Evolutionary conservation across 1,140 invertebrate species (phyloP).

Genomic region (Littorina saxatilis): DNA sequence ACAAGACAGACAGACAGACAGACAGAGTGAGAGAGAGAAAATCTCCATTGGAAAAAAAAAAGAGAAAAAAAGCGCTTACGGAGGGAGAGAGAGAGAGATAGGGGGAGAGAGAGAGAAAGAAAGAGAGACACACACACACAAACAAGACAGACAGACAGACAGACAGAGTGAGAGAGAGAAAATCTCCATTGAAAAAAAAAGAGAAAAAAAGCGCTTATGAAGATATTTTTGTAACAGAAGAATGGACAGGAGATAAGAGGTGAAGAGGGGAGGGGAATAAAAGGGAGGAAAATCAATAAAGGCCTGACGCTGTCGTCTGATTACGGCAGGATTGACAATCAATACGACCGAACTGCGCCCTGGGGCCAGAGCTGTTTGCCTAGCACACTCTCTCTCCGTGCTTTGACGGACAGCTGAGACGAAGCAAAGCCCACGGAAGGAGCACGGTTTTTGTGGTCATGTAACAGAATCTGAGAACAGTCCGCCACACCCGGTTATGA

Average conservation of each 20-base stretch:
- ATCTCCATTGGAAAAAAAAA: background rate
- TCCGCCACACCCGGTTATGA: too few species aligned
- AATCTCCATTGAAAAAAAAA: background rate
- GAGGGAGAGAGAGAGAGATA: conserved; percentile 4
- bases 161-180: conserved; percentile 18
- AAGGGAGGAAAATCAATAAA: too few species aligned
- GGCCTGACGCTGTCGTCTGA: background rate
- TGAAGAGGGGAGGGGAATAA: background rate
- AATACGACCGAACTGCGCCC: background rate
- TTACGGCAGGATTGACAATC: conserved; percentile 5
- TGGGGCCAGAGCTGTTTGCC: background rate
- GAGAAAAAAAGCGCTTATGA: background rate
- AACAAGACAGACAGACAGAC: background rate
- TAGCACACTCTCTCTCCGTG: too few species aligned
- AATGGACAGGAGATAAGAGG: background rate
- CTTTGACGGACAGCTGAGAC: too few species aligned
- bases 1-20: conserved; percentile 5
- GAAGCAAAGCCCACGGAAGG: too few species aligned
- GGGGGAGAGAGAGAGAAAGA: background rate
- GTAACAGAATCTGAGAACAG: too few species aligned
- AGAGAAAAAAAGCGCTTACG: background rate
- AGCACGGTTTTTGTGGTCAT: too few species aligned
- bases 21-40: conserved; percentile 21
- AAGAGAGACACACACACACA: background rate
- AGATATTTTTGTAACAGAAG: background rate